These are phyloP conservation scores for Drosophila maculinotata DNA, from an alignment of 2,888 invertebrate species.

Conservation along the genomic window DNA sequence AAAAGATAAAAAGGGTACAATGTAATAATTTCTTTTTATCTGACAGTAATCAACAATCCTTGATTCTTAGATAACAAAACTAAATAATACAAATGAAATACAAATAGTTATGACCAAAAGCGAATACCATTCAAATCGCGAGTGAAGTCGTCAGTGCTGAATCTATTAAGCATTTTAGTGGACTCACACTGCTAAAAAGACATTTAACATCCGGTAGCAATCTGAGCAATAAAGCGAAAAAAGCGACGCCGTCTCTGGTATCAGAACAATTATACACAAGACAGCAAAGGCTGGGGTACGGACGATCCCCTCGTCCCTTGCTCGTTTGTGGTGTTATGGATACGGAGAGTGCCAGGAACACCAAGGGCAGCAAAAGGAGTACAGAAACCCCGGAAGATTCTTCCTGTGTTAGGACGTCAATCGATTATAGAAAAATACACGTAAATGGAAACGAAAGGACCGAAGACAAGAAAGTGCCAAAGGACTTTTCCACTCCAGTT, in stretches of 20 bases:
- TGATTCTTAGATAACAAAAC: too few species aligned
- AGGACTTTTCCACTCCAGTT: constrained; percentile 4
- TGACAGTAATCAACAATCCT: too few species aligned
- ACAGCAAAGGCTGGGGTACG: neutral
- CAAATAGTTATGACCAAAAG: too few species aligned
- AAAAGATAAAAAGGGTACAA: too few species aligned
- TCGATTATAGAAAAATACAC: neutral
- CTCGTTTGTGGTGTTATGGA: constrained; percentile 19
- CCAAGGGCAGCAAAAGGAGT: neutral
- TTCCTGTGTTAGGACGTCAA: neutral
- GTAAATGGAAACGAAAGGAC: constrained; percentile 1
- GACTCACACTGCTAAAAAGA: neutral
- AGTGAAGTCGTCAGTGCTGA: too few species aligned
- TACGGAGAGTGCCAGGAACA: constrained; percentile 5
- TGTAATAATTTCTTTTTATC: too few species aligned
- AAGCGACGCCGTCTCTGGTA: too few species aligned
- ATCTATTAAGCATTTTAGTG: too few species aligned
- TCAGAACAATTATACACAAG: neutral
- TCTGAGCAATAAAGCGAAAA: too few species aligned
- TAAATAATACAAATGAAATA: too few species aligned
- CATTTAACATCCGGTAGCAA: too few species aligned
- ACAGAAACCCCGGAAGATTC: neutral
- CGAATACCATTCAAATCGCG: too few species aligned
- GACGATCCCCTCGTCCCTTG: neutral
- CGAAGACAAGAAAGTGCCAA: neutral